phyloP scores from a whole-genome alignment of 2,888 invertebrate genomes.

The Orchesellides sinensis region DNA sequence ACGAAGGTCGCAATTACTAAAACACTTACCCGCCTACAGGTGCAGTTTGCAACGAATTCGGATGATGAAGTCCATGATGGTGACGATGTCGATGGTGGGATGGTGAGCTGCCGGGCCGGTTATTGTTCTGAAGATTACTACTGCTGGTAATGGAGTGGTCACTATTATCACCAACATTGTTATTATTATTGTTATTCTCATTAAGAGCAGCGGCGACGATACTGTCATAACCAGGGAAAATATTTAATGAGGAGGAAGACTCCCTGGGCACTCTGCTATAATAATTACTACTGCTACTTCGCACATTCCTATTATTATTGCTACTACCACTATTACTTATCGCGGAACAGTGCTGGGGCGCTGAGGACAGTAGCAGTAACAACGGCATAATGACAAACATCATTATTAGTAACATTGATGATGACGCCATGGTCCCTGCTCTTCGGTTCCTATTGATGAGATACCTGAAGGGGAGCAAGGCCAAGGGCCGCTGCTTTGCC shows the following conservation, averaged over 20 bases:
- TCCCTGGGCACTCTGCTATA: constrained; percentile 60
- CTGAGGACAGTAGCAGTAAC: neutral
- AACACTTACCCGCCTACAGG: constrained; percentile 72
- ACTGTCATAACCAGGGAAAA: constrained; percentile 61
- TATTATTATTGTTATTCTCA: constrained; percentile 49
- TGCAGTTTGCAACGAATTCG: constrained; percentile 71
- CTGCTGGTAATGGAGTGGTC: neutral
- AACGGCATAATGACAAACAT: constrained; percentile 37
- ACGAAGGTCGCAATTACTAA: neutral
- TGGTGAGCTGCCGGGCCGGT: constrained; percentile 35
- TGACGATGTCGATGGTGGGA: constrained; percentile 44
- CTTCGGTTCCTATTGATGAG: neutral
- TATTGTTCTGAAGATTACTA: constrained; percentile 35
- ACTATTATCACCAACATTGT: constrained; percentile 11
- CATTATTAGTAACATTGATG: constrained; percentile 19
- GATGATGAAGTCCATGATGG: constrained; percentile 65
- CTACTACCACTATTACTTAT: constrained; percentile 7
- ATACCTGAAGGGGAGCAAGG: constrained; percentile 5
- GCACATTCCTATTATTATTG: constrained; percentile 32
- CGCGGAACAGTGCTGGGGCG: constrained; percentile 21
- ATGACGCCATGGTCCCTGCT: neutral
- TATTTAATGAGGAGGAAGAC: constrained; percentile 40
- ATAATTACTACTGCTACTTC: constrained; percentile 28
- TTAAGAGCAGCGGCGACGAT: constrained; percentile 29
- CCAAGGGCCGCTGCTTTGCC: neutral